Base-by-base conservation (phyloP, 2,888 invertebrate genomes). In the Frankliniella fusca region DNA sequence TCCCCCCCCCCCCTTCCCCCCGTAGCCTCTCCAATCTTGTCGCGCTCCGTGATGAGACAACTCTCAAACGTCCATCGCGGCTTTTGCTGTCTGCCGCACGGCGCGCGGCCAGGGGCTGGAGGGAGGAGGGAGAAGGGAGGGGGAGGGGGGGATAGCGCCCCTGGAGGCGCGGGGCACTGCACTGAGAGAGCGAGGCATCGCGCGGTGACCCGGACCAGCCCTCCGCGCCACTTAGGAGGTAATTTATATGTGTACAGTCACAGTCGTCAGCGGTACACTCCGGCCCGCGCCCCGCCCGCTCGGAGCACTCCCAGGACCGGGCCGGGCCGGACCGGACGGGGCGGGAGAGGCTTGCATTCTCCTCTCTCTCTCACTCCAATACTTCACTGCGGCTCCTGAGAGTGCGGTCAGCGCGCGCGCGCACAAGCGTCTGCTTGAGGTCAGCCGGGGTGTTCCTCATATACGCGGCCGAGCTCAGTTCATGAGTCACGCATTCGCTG, bases 41-140 rank as follows among this genome's bases (percentile, higher is more conserved):
- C 70, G 70, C 70, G 38, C 23, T 76, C 70, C 10, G 27, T 76
- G 70, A 76, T 76, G 70, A 76, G 70, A 27, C 70, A 27, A 76
- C 70, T 76, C 70, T 70, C 70, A 11, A 76, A n/a, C 70, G 70
- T 76, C 70, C 70, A 27, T 76, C 70, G 70, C 61, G 7, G 54
- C 54, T 12, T 12, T 10, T 15, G 9, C 65, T 18, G 20, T 18
- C n/a, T 9, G 65, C 65, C 9, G 65, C 65, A n/a, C 65, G 23
- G 70, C n/a, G 65, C 65, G 18, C 50, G 50, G 50, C 50, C 50
- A 50, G 9, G 10, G 50, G 50, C 50, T 50, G 15, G 50, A 50
- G 50, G 50, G 15, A 20, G 3, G 54, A 54, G 10, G 12, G 54
- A 12, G 54, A 54, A 54, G 12, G 10, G 54, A 20, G 20, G 61